These are phyloP conservation scores for Mesorhabditis belari DNA, from an alignment of 2,888 invertebrate species.

Conservation along the genomic window DNA sequence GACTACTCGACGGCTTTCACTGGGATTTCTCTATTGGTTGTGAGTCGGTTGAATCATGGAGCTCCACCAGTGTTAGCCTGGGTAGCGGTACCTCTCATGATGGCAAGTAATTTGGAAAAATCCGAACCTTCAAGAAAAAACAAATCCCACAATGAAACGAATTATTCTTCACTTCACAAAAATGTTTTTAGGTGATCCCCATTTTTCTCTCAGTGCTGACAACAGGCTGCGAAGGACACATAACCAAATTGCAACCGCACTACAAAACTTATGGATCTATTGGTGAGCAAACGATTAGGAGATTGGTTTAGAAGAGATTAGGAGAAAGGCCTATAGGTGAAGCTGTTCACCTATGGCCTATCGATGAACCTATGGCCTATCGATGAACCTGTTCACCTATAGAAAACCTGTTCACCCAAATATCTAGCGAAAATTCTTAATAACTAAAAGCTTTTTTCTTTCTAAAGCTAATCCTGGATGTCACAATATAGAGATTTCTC, in stretches of 20 bases:
- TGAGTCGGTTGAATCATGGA: slow-evolving; percentile 21
- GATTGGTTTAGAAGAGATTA: background rate
- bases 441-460: too few species aligned
- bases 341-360: too few species aligned
- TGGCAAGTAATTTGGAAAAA: slow-evolving; percentile 11
- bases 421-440: too few species aligned
- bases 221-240: slow-evolving; percentile 33
- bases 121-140: too few species aligned
- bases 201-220: slow-evolving; percentile 20
- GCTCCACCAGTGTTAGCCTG: slow-evolving; percentile 20
- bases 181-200: slow-evolving; percentile 20
- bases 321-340: too few species aligned
- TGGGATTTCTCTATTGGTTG: slow-evolving; percentile 26
- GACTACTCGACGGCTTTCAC: slow-evolving; percentile 35
- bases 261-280: slow-evolving; percentile 26
- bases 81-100: slow-evolving; percentile 16
- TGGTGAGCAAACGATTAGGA: slow-evolving; percentile 6
- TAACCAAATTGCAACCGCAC: slow-evolving; percentile 22
- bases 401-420: too few species aligned
- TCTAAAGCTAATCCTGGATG: too few species aligned
- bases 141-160: too few species aligned
- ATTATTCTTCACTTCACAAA: background rate
- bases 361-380: too few species aligned
- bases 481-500: background rate
- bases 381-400: too few species aligned